Conservation (phyloP, 2,797 vertebrate species). For the Acanthurus lineatus region DNA sequence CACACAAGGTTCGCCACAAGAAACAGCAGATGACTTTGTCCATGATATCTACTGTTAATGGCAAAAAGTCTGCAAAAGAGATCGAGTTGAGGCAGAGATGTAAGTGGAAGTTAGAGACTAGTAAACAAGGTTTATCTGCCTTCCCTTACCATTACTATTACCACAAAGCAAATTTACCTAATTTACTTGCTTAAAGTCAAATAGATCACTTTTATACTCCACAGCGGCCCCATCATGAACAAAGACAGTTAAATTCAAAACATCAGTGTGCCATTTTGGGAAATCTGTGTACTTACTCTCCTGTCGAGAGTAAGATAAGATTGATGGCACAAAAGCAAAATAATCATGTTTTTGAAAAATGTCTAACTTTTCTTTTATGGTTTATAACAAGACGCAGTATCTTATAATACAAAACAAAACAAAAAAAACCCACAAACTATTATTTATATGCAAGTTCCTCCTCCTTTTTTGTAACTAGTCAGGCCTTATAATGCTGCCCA, state of each 20-base stretch:
- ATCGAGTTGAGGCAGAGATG: slow-evolving; percentile 9
- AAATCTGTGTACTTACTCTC: background rate
- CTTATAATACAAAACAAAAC: background rate
- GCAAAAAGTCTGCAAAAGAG: slow-evolving; percentile 24
- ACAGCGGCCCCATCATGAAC: background rate
- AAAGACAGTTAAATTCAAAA: background rate
- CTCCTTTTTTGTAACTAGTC: background rate
- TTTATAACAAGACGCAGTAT: too few relatives aligned
- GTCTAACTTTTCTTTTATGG: too few relatives aligned
- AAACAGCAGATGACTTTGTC: background rate
- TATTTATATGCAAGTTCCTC: background rate
- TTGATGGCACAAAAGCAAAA: background rate
- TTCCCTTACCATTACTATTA: background rate
- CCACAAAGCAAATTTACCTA: background rate
- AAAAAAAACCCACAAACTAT: background rate
- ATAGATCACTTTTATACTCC: background rate
- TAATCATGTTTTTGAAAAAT: too few relatives aligned
- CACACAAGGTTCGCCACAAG: background rate
- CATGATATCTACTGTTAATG: background rate
- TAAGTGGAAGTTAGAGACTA: background rate
- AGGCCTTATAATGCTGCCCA: background rate
- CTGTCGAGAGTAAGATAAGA: background rate
- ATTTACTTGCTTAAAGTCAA: background rate
- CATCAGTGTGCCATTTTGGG: background rate
- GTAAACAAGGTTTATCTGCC: background rate